These are phyloP conservation scores for Plecotus auritus DNA, from an alignment of 2,113 vertebrate genomes.

Conservation along the genomic window DNA sequence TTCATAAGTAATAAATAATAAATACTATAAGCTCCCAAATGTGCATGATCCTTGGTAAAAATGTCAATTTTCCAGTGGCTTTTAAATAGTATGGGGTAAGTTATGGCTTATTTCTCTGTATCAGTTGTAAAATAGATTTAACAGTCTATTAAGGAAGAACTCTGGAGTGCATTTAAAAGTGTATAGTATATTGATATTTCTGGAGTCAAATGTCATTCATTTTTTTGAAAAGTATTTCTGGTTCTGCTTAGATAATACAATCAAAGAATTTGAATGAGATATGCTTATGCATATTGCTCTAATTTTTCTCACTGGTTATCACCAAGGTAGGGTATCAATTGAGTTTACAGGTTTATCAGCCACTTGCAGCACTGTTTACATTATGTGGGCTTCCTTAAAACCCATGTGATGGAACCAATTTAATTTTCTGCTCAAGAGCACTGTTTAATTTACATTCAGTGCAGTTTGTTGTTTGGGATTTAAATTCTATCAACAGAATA, in stretches of 20 bases:
- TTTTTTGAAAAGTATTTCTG: constrained; percentile 38
- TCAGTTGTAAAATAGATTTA: neutral
- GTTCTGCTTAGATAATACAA: constrained; percentile 50
- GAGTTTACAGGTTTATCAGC: constrained; percentile 54
- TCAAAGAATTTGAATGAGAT: constrained; percentile 25
- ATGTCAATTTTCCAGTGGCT: neutral
- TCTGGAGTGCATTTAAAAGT: neutral
- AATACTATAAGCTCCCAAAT: neutral
- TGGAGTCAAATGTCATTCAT: neutral
- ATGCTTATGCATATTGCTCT: neutral
- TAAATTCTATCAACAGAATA: constrained; percentile 32
- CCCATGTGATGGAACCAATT: constrained; percentile 59
- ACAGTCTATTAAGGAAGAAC: neutral
- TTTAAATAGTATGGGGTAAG: neutral
- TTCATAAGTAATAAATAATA: neutral
- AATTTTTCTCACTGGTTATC: constrained; percentile 41
- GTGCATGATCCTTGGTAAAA: neutral
- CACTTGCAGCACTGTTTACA: constrained; percentile 57
- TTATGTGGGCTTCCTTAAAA: constrained; percentile 58
- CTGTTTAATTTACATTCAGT: constrained; percentile 60
- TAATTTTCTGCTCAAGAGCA: constrained; percentile 69
- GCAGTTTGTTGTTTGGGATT: constrained; percentile 49
- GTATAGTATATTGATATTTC: neutral
- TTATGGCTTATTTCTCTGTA: neutral
- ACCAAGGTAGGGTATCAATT: constrained; percentile 10